Percentiles rank a stretch among this genome's conserved stretches.
These are phyloP conservation scores for Cathartes aura DNA, from an alignment of 2,113 vertebrate species.

Conservation along the genomic window DNA sequence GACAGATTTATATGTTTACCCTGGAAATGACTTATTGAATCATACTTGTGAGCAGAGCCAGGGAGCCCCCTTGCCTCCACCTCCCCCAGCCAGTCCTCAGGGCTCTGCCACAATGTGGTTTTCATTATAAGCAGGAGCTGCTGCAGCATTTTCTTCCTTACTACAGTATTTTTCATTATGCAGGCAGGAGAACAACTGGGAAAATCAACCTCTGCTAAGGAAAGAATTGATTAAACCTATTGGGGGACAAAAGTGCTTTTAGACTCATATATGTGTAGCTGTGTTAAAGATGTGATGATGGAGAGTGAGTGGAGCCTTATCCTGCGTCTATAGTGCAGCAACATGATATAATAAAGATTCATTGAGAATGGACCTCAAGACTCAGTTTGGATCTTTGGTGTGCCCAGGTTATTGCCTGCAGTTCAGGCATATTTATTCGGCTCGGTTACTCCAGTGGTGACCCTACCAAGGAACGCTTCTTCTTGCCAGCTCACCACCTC, in stretches of 20 bases:
- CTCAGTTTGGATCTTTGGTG: not conserved
- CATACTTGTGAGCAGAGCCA: slow-evolving; percentile 57
- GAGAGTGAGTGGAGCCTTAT: not conserved
- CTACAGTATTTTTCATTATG: slow-evolving; percentile 14
- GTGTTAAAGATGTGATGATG: not conserved
- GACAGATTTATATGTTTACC: slow-evolving; percentile 62
- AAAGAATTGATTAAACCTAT: not conserved
- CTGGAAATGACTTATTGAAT: slow-evolving; percentile 70
- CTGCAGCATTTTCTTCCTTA: slow-evolving; percentile 25
- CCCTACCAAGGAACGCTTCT: not conserved
- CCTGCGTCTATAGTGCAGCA: not conserved
- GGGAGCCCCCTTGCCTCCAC: slow-evolving; percentile 46
- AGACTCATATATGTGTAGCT: not conserved
- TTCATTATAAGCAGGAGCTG: slow-evolving; percentile 51
- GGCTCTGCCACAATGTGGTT: slow-evolving; percentile 56
- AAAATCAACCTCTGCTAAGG: not conserved
- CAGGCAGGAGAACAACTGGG: not conserved
- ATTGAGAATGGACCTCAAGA: not conserved
- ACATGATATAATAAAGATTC: not conserved
- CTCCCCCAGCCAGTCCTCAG: slow-evolving; percentile 32
- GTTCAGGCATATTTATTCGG: not conserved
- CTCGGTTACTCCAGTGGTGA: not conserved
- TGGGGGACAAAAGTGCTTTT: not conserved
- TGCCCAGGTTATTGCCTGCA: not conserved
- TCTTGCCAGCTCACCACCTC: not conserved